Percentiles rank a stretch among this genome's conserved stretches.
phyloP scores from a whole-genome alignment of 2,797 vertebrate genomes.

The Ceryle rudis region DNA sequence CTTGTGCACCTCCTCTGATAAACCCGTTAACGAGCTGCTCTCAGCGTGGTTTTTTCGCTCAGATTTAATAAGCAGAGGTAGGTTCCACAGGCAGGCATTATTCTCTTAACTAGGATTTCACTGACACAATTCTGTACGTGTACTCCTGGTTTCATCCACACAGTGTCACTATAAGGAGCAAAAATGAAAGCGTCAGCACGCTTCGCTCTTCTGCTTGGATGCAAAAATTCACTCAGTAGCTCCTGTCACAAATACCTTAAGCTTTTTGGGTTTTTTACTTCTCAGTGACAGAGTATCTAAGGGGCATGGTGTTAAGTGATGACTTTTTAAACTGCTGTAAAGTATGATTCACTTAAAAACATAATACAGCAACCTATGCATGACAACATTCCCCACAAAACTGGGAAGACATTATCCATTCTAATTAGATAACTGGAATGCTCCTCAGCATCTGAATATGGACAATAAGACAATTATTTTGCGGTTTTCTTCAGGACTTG shows the following conservation, averaged over 20 bases:
- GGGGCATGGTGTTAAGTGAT: conserved; percentile 6
- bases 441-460: not conserved
- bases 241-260: conserved; percentile 6
- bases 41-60: not conserved
- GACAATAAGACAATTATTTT: not conserved
- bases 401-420: not conserved
- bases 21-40: not conserved
- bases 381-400: not conserved
- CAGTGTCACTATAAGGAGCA: conserved; percentile 81
- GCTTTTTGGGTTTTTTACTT: not conserved
- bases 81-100: not conserved
- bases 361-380: conserved; percentile 18
- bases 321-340: conserved; percentile 52
- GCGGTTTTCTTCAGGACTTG: not conserved
- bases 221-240: conserved; percentile 3
- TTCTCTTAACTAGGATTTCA: not conserved
- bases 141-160: conserved; percentile 80
- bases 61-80: not conserved
- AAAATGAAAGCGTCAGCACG: conserved; percentile 52
- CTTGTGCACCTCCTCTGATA: not conserved
- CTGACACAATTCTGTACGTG: not conserved
- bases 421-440: conserved; percentile 6
- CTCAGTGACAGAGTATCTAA: not conserved
- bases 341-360: conserved; percentile 20
- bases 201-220: conserved; percentile 47